These are phyloP conservation scores for Gobio gobio DNA, from an alignment of 2,113 vertebrate species.

Conservation along the genomic window DNA sequence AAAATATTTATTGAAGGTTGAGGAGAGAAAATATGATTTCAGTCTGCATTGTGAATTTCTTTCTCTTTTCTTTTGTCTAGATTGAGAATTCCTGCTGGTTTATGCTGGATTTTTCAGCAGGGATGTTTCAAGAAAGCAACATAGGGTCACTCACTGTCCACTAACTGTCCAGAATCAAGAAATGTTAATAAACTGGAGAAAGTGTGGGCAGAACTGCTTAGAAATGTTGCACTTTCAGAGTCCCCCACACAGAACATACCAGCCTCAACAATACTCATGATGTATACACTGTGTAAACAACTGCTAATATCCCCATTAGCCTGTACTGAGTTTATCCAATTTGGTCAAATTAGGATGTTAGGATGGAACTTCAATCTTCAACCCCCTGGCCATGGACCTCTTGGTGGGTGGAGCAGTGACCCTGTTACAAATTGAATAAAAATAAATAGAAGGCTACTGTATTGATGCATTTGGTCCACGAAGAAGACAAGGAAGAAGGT, in stretches of 20 bases:
- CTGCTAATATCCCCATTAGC: not conserved
- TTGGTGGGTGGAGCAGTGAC: not conserved
- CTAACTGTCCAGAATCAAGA: not conserved
- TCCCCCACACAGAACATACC: not conserved
- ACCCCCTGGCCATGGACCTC: not conserved
- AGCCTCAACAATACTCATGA: not conserved
- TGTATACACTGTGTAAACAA: not conserved
- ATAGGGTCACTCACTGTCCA: not conserved
- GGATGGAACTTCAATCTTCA: not conserved
- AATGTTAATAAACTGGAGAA: not conserved
- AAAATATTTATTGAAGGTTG: too few species aligned
- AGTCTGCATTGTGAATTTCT: too few species aligned
- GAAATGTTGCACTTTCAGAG: not conserved
- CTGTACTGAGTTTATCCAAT: not conserved
- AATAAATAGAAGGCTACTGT: not conserved
- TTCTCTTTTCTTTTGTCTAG: too few species aligned
- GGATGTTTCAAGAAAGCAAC: not conserved
- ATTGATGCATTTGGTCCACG: not conserved
- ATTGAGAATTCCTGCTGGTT: not conserved
- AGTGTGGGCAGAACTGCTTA: not conserved
- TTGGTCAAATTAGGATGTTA: not conserved
- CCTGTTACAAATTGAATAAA: not conserved
- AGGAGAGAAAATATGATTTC: too few species aligned
- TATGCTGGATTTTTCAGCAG: not conserved
- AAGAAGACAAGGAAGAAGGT: too few species aligned